These are phyloP conservation scores for Ammodytes dubius DNA, from an alignment of 2,113 vertebrate species.

Conservation along the genomic window DNA sequence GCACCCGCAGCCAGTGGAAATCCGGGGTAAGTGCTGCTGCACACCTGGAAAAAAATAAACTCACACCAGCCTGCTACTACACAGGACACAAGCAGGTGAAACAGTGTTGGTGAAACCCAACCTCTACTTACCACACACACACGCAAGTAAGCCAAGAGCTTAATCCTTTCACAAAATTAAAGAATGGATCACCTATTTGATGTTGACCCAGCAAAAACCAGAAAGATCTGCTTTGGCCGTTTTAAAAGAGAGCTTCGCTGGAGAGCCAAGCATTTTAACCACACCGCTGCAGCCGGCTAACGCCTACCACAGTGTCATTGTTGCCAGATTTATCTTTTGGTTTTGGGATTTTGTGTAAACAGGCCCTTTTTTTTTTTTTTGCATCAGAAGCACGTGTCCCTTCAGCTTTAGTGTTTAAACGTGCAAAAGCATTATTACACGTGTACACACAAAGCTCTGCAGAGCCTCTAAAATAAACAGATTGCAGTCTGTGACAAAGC, in stretches of 20 bases:
- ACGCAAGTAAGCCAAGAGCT: constrained; percentile 1
- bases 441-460: constrained; percentile 38
- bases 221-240: constrained; percentile 40
- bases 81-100: constrained; percentile 4
- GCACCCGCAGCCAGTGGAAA: too few species aligned
- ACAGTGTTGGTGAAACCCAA: not conserved
- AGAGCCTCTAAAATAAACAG: constrained; percentile 22
- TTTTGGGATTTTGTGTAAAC: constrained; percentile 69
- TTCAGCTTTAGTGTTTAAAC: constrained; percentile 22
- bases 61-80: not conserved
- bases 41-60: constrained; percentile 12
- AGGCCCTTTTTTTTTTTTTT: constrained; percentile 18
- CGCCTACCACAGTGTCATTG: constrained; percentile 49
- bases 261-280: constrained; percentile 25
- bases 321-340: constrained; percentile 62
- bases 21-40: too few species aligned
- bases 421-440: constrained; percentile 37
- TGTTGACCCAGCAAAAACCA: constrained; percentile 38
- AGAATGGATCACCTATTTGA: constrained; percentile 57
- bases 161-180: constrained; percentile 27
- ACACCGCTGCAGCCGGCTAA: constrained; percentile 7
- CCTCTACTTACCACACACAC: not conserved
- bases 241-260: constrained; percentile 3
- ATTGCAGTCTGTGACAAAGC: constrained; percentile 15
- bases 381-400: constrained; percentile 44